A percentile compares a stretch with the other conserved stretches of the same genome.
Conservation (phyloP, 2,888 invertebrate genomes). For the Exocentrus adspersus region DNA sequence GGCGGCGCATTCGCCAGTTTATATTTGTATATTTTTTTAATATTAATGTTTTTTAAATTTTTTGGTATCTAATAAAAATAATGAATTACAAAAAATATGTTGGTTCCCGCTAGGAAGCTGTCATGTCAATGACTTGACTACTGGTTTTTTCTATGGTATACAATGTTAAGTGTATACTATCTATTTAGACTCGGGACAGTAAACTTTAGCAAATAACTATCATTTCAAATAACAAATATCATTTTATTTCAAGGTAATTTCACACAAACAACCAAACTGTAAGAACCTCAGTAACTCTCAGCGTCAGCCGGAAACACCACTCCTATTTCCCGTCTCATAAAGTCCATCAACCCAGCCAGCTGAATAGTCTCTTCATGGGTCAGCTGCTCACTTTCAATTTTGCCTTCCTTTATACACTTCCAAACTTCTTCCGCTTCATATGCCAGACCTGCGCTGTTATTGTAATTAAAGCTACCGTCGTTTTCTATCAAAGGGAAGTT, state of each 20-base stretch:
- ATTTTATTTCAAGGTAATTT: background rate
- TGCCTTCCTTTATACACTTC: slow-evolving; percentile 71
- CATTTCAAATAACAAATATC: background rate
- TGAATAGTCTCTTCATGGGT: slow-evolving; percentile 37
- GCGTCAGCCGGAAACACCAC: slow-evolving; percentile 34
- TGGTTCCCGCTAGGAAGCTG: too few species aligned
- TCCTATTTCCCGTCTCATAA: slow-evolving; percentile 35
- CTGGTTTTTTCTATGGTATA: too few species aligned
- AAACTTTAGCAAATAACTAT: background rate
- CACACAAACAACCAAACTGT: background rate
- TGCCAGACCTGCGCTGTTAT: slow-evolving; percentile 77
- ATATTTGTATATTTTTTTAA: too few species aligned
- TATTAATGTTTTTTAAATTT: too few species aligned
- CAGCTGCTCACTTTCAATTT: slow-evolving; percentile 35
- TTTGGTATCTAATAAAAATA: too few species aligned
- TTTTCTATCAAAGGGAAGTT: slow-evolving; percentile 23
- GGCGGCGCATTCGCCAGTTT: too few species aligned
- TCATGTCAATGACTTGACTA: too few species aligned
- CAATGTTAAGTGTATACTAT: too few species aligned
- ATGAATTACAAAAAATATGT: too few species aligned
- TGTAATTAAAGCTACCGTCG: slow-evolving; percentile 59
- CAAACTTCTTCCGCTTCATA: slow-evolving; percentile 83
- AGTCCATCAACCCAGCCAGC: slow-evolving; percentile 39
- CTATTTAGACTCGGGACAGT: too few species aligned
- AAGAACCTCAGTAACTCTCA: slow-evolving; percentile 2